These are phyloP conservation scores for Tetheella fluctuosa DNA, from an alignment of 2,888 invertebrate genomes.

Conservation along the genomic window DNA sequence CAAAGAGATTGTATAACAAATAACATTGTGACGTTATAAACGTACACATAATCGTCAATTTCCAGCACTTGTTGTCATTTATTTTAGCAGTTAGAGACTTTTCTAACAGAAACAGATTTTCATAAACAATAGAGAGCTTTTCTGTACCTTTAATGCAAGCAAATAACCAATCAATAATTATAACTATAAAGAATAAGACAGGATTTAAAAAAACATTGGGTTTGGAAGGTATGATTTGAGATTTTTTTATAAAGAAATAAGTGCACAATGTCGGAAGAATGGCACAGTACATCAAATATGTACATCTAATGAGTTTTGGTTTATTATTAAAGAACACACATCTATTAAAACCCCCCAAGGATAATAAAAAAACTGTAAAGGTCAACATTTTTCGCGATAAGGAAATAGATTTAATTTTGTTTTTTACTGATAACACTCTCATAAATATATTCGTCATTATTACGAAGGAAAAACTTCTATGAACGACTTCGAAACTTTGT, in stretches of 20 bases:
- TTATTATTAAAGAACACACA: slow-evolving; percentile 4
- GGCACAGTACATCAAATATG: slow-evolving; percentile 8
- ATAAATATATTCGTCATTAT: background rate
- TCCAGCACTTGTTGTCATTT: background rate
- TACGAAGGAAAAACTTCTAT: background rate
- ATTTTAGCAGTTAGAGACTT: background rate
- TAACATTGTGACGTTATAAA: background rate
- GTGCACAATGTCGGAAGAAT: background rate
- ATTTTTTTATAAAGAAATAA: background rate
- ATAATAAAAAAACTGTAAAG: background rate
- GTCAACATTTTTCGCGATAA: background rate
- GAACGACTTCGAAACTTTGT: too few species aligned
- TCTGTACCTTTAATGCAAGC: background rate
- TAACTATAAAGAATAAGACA: background rate
- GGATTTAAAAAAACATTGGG: background rate
- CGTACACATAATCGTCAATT: background rate
- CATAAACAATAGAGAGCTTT: background rate
- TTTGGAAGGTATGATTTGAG: background rate
- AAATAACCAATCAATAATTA: background rate
- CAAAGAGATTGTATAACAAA: background rate
- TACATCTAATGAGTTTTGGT: background rate
- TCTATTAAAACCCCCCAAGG: slow-evolving; percentile 10
- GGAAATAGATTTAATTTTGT: background rate
- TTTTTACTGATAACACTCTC: background rate
- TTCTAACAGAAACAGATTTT: background rate